Base-by-base conservation (phyloP, 2,888 invertebrate genomes). In the Penaeus monodon region DNA sequence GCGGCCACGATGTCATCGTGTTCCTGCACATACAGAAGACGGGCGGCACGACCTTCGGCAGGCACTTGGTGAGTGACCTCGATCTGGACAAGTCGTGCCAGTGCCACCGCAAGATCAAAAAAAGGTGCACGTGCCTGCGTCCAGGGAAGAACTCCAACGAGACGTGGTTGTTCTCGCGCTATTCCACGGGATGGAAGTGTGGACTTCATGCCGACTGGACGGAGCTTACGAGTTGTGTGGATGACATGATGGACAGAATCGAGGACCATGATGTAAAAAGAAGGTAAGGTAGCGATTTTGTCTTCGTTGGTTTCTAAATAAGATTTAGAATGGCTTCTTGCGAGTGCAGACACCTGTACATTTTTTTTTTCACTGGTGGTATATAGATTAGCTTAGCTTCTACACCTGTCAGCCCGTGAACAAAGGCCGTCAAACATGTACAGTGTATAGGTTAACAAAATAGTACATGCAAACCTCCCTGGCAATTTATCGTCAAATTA, bases 21-120 rank as follows among this genome's bases (percentile, higher is more conserved):
- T 95, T 99, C 94, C 94, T 99, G 91, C 99, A 99, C 93, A 99
- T 99, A 93, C 99, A 99, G 93, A 99, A 99, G 94, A 99, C 99
- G 83, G 99, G 99, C 85, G 99, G 99, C 57, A 99, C 99, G 10
- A 92, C 97, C 14, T 99, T 99, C 92, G 99, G 99, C 84, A 96
- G 96, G 92, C 98, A 99, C 93, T 94, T 99, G 91, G 99, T 99
- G 87, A 96, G 96, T 93, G 97, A 99, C 94, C 94, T 99, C 92
- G 97, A 98, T 93, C 93, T 96, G 88, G 95, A 97, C 94, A 95
- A 97, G 91, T 98, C 98, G 73, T 99, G 99, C 93, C 96, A 96
- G 92, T 99, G 99, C 93, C 97, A 97, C 92, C 80, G 90, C 33
- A 88, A 77, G 63, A 74, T 86, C 24, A 80, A 81, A 68, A 89